Base-by-base conservation (phyloP, 2,888 invertebrate genomes). In the Venusia cambrica region DNA sequence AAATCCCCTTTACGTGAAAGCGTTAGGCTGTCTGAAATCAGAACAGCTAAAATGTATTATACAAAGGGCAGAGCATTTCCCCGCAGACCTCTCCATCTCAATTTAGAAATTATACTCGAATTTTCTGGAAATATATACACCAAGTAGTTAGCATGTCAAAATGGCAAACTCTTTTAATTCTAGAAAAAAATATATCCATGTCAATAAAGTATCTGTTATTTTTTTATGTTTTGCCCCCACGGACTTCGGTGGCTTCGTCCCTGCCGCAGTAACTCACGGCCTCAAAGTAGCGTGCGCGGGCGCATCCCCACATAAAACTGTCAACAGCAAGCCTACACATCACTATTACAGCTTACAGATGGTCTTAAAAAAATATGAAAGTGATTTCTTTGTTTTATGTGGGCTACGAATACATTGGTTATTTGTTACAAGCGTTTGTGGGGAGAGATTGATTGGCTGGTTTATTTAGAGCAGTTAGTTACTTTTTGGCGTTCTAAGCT, bases 241-340 rank as follows among this genome's bases (percentile, higher is more conserved):
- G 2, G 8, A 25, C 20, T 20, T 4, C n/a, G n/a, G n/a, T n/a
- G n/a, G 5, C 6, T 27, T 4, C 37, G 8, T 9, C 25, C 11
- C 31, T 10, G 11, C 1, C 2, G 43, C 38, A 36, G 25, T 48
- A 43, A 43, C 38, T 48, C 41, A 43, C 15, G 19, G 24, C 35
- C 25, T 17, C 32, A 29, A 35, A 48, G 31, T 33, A 26, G 35
- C 5, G 9, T 41, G 43, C 48, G 45, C 45, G 30, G 15, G 48
- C 45, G 45, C 51, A 46, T 32, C 26, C 29, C 22, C 32, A 25
- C 56, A 66, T 74, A 66, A 76, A 75, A 46, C 73, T 73, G 75
- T 76, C 75, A 72, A 40, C 73, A 50, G 46, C 35, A 53, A 54
- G 58, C 57, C 51, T 38, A 27, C 39, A 29, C 39, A 38, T 48